These are phyloP conservation scores for Conus betulinus DNA, from an alignment of 1,140 invertebrate species.

Conservation along the genomic window DNA sequence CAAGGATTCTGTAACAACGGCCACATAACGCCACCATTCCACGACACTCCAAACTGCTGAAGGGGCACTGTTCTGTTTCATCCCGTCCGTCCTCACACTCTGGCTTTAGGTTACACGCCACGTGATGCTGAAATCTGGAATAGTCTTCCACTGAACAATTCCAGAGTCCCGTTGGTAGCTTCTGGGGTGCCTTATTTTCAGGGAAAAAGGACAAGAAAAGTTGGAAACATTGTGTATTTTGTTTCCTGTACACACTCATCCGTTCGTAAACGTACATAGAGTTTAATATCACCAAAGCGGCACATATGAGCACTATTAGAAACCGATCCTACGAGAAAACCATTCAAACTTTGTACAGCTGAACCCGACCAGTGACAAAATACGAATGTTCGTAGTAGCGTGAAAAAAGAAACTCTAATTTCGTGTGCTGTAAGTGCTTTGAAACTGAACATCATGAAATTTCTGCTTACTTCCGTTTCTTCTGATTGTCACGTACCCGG, in stretches of 20 bases:
- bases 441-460: not conserved
- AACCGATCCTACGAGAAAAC: not conserved
- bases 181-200: not conserved
- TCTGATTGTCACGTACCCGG: not conserved
- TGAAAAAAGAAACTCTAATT: too few species aligned
- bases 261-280: not conserved
- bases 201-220: not conserved
- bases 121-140: not conserved
- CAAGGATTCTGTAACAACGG: not conserved
- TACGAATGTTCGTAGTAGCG: not conserved
- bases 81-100: conserved; percentile 12
- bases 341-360: not conserved
- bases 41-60: not conserved
- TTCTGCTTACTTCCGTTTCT: not conserved
- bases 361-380: not conserved
- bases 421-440: not conserved
- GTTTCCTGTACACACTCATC: not conserved
- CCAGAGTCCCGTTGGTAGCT: not conserved
- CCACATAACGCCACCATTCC: not conserved
- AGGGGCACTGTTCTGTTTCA: conserved; percentile 7
- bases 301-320: not conserved
- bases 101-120: not conserved
- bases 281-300: not conserved
- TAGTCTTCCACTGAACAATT: conserved; percentile 16
- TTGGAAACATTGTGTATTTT: not conserved